A percentile compares a stretch with the other conserved stretches of the same genome.
Evolutionary conservation across 2,888 invertebrate genomes (phyloP).

Genomic region (Chaitophorus viminalis): DNA sequence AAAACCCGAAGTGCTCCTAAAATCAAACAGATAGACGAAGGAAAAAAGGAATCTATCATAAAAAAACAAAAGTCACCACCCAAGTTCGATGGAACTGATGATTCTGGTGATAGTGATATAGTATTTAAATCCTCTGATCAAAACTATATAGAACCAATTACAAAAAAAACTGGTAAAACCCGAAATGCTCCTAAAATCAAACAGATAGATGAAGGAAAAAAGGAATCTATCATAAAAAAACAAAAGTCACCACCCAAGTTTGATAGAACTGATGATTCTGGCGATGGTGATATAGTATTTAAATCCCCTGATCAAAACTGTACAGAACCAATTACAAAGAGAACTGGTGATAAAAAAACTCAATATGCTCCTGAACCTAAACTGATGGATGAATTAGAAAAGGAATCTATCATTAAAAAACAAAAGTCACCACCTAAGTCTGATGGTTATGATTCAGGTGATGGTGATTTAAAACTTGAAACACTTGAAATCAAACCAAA

Average conservation of each 20-base stretch:
- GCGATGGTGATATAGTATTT: no score
- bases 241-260: background rate
- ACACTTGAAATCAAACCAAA: no score
- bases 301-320: no score
- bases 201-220: background rate
- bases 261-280: no score
- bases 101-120: background rate
- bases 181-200: background rate
- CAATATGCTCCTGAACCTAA: no score
- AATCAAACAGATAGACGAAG: background rate
- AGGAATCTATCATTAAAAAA: background rate
- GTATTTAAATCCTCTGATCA: background rate
- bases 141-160: background rate
- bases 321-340: no score
- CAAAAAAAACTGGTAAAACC: background rate
- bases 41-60: background rate
- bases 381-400: no score
- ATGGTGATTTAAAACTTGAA: no score
- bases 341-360: no score
- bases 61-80: constrained; percentile 11
- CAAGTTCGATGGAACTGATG: background rate
- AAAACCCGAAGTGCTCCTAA: background rate
- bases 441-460: no score
- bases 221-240: background rate
- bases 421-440: background rate